Base-by-base conservation (phyloP, 2,888 invertebrate species). In the Blomia tropicalis region DNA sequence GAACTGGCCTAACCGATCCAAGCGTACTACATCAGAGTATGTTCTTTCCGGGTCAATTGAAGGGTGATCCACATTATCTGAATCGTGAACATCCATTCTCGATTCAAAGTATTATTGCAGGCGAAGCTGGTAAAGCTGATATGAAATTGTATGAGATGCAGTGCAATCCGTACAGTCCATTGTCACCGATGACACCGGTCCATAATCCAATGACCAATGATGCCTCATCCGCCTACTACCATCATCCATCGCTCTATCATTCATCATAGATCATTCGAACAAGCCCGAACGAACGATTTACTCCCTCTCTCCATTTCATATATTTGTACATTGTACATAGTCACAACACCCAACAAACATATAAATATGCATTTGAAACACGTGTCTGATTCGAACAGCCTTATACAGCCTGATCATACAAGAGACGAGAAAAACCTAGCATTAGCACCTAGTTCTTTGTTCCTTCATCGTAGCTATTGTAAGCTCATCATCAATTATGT, bases 81-180 rank as follows among this genome's bases (percentile, higher is more conserved):
- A 73, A 72, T 66, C 51, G 62, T 32, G 74, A 85, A 81, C 91
- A 90, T 73, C 92, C 92, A 27, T 93, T 93, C 78, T 89, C 89
- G 74, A 93, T 93, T 75, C 90, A 87, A 71, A 83, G 90, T 75
- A 80, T 93, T 73, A 80, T 93, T 71, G 90, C 91, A 61, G 56
- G 60, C 19, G 67, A 66, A 19, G 22, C 62, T 11, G 59, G 7
- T 19, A 59, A 63, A 31, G 63, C 36, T 17, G 68, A 68, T 36
- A 68, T 68, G 68, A 68, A 68, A 64, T 65, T 68, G 2, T 66
- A 66, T 23, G 68, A 67, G 25, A 63, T 68, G 68, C 60, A 59
- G 25, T 68, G 68, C 51, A 66, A 66, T 58, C 64, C 67, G 2
- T 60, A 64, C 61, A 63, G 68, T n/a, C 68, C 68, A 22, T 56